Evolutionary conservation across 2,113 vertebrate species (phyloP), one percentile per base, ranked within the genome.

Genomic region (Bettongia penicillata): DNA sequence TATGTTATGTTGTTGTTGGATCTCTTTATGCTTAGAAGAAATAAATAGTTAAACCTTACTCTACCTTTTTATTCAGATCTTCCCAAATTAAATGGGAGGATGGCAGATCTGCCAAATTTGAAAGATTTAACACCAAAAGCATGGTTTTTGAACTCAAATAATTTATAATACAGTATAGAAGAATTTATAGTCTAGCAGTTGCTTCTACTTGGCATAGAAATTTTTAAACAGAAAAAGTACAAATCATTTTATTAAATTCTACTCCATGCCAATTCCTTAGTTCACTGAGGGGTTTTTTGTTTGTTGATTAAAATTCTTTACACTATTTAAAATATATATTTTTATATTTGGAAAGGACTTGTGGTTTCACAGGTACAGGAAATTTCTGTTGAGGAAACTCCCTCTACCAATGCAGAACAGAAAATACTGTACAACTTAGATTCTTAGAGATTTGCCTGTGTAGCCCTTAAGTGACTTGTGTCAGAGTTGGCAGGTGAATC

Each of bases 41-140:
- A 51, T 51, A 95, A 91, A 89, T 37, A 51, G 84, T 89, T 31
- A 51, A 94, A 43, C 26, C 77, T 92, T 26, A 25, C 53, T 53
- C 90, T 94, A 92, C 16, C 90, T 90, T 31, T 93, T n/a, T 6
- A 89, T 91, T 93, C 92, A 43, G 84, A 95, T 92, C 61, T 96
- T 96, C 93, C 24, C 84, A 24, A 94, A 91, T n/a, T 68, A 25
- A 96, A 94, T 50, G 51, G 37, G 84, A 95, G 1, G 10, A 94
- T 4, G 89, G 52, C 1, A 55, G 22, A 96, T 92, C 25, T n/a
- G 53, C 90, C 93, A 49, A 49, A 95, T n/a, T 53, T 94, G 84
- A 48, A 89, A 57, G 1, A 28, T 57, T 28, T 57, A 26, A 57
- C 8, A 57, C 55, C 55, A 57, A 24, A 22, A 26, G 37, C 31